These are phyloP conservation scores for Prietella phreatophila DNA, from an alignment of 2,113 vertebrate genomes.

Conservation along the genomic window DNA sequence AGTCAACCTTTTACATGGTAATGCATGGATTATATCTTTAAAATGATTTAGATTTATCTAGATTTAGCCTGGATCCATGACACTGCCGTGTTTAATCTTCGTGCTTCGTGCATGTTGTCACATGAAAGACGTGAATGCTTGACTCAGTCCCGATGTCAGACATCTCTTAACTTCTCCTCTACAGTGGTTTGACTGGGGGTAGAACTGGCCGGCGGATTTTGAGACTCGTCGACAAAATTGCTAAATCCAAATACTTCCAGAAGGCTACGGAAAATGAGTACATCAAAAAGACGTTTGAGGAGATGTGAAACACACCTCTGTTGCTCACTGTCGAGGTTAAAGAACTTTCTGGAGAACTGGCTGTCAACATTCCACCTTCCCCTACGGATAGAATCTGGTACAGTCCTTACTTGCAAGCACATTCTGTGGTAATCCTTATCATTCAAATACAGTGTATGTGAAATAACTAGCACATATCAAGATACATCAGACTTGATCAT, in stretches of 20 bases:
- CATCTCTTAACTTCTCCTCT: conserved; percentile 45
- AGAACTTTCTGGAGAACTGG: conserved; percentile 79
- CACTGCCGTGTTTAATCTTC: neutral
- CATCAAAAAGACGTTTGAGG: conserved; percentile 89
- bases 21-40: neutral
- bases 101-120: no score
- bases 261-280: conserved; percentile 85
- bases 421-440: neutral
- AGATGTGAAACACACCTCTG: conserved; percentile 85
- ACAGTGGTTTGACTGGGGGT: conserved; percentile 58
- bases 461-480: neutral
- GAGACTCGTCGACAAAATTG: conserved; percentile 85
- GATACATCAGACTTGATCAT: neutral
- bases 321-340: conserved; percentile 85
- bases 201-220: conserved; percentile 82
- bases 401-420: conserved; percentile 2
- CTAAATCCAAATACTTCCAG: conserved; percentile 89
- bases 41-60: neutral
- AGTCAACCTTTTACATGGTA: neutral
- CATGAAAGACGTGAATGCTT: neutral
- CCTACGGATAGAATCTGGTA: conserved; percentile 87
- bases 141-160: conserved; percentile 6
- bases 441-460: neutral
- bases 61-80: neutral
- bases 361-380: conserved; percentile 81